A percentile compares a stretch with the other conserved stretches of the same genome.
Evolutionary conservation across 2,888 invertebrate species (phyloP).

Genomic region (Diaperis boleti): DNA sequence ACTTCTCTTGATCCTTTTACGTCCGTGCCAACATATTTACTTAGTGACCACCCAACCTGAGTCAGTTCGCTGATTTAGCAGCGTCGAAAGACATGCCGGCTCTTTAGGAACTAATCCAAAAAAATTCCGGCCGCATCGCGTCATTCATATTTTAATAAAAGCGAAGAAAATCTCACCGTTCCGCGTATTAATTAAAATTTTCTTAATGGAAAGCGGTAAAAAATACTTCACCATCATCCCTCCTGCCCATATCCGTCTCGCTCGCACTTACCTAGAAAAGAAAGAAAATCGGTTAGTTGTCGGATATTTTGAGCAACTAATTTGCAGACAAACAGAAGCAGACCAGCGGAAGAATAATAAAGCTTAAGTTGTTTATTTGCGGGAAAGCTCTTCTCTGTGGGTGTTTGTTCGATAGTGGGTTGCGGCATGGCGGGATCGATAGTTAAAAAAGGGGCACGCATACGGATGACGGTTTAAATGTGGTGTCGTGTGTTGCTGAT

Average conservation of each 20-base stretch:
- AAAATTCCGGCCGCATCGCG: conserved; percentile 4
- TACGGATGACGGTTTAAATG: not conserved
- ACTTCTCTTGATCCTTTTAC: too few relatives aligned
- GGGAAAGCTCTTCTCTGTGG: not conserved
- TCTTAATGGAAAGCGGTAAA: conserved; percentile 17
- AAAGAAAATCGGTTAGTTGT: conserved; percentile 11
- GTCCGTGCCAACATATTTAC: not conserved
- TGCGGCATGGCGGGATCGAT: conserved; percentile 8
- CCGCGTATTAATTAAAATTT: conserved; percentile 3
- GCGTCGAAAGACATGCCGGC: conserved; percentile 13
- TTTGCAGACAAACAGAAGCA: conserved; percentile 3
- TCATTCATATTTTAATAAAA: conserved; percentile 16
- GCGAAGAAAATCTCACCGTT: not conserved
- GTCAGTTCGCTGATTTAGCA: conserved; percentile 10
- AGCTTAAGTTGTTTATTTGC: conserved; percentile 13
- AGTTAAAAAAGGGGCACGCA: conserved; percentile 3
- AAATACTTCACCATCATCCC: conserved; percentile 16
- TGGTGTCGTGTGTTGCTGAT: not conserved
- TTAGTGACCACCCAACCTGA: not conserved
- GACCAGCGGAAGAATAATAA: conserved; percentile 13
- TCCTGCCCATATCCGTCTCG: not conserved
- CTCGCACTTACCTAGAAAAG: conserved; percentile 30
- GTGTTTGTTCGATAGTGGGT: conserved; percentile 22
- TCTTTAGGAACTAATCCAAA: conserved; percentile 29
- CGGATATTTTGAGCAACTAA: not conserved